Evolutionary conservation across 2,113 vertebrate species (phyloP).

Genomic region (Sarotherodon lohbergeri): DNA sequence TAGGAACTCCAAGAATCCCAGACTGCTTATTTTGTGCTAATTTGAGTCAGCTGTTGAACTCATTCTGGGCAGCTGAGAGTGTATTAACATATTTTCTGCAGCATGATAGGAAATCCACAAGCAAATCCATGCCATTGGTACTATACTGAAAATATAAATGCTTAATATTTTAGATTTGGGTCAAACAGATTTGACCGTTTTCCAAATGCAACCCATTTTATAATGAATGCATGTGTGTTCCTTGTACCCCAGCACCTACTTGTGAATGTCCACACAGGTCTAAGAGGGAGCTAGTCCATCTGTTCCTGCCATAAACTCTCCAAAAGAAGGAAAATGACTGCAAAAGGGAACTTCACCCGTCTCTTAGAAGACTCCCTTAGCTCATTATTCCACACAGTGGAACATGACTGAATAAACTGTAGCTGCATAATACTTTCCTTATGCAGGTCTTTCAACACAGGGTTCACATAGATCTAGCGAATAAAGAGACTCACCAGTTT

Average conservation of each 20-base stretch:
- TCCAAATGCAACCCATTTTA: background rate
- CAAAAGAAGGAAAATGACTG: slow-evolving; percentile 40
- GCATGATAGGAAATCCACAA: slow-evolving; percentile 5
- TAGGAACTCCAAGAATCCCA: slow-evolving; percentile 62
- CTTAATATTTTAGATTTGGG: background rate
- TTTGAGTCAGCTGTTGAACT: slow-evolving; percentile 66
- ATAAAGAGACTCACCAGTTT: slow-evolving; percentile 83
- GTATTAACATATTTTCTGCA: slow-evolving; percentile 58
- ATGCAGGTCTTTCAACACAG: slow-evolving; percentile 14
- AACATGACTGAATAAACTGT: background rate
- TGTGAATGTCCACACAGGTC: slow-evolving; percentile 63
- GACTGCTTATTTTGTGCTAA: slow-evolving; percentile 61
- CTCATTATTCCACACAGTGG: slow-evolving; percentile 2
- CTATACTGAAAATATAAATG: background rate
- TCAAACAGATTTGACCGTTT: background rate
- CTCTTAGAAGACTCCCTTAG: slow-evolving; percentile 21
- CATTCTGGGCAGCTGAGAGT: slow-evolving; percentile 47
- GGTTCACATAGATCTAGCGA: background rate
- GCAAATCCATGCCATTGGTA: slow-evolving; percentile 3
- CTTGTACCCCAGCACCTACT: slow-evolving; percentile 42
- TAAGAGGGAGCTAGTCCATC: slow-evolving; percentile 64
- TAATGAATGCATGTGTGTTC: background rate
- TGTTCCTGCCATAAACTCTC: slow-evolving; percentile 55
- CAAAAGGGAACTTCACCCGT: slow-evolving; percentile 36
- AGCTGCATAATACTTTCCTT: background rate